Conservation (phyloP, 53 echinoderm and acorn worm species). For the Echinarachnius parma region DNA sequence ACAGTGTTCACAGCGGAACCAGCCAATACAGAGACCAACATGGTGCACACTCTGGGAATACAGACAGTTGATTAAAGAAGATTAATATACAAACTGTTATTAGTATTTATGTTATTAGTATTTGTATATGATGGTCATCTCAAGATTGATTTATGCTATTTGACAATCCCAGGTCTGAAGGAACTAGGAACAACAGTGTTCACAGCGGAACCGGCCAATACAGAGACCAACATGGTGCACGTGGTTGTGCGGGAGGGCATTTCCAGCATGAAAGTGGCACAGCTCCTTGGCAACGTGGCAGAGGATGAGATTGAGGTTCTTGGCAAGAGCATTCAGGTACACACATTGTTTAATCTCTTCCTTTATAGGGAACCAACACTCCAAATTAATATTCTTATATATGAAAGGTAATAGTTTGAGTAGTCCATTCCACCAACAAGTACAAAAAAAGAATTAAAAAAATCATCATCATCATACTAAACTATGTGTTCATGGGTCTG, state of each 20-base stretch:
- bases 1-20: conserved; percentile 61
- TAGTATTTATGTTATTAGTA: too few species aligned
- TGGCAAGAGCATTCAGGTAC: conserved; percentile 64
- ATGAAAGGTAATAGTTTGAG: too few species aligned
- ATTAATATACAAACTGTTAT: too few species aligned
- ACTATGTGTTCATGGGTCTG: too few species aligned
- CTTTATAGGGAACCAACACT: not conserved
- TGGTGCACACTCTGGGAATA: too few species aligned
- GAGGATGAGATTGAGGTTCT: conserved; percentile 56
- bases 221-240: conserved; percentile 82
- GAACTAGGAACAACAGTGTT: conserved; percentile 53
- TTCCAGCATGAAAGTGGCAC: conserved; percentile 47
- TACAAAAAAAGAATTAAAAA: too few species aligned
- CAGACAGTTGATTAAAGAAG: too few species aligned
- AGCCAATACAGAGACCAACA: conserved; percentile 69
- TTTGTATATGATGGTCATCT: too few species aligned
- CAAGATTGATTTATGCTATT: too few species aligned
- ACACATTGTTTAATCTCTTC: not conserved
- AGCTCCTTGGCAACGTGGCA: conserved; percentile 40
- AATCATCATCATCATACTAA: too few species aligned
- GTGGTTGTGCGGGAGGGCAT: conserved; percentile 57
- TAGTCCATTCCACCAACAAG: too few species aligned
- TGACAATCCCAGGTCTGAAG: conserved; percentile 67
- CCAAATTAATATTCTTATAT: too few species aligned
- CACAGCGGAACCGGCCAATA: conserved; percentile 55